Evolutionary conservation across 2,888 invertebrate genomes (phyloP), one percentile per base, ranked within the genome.

Genomic region (Dynastes maya): DNA sequence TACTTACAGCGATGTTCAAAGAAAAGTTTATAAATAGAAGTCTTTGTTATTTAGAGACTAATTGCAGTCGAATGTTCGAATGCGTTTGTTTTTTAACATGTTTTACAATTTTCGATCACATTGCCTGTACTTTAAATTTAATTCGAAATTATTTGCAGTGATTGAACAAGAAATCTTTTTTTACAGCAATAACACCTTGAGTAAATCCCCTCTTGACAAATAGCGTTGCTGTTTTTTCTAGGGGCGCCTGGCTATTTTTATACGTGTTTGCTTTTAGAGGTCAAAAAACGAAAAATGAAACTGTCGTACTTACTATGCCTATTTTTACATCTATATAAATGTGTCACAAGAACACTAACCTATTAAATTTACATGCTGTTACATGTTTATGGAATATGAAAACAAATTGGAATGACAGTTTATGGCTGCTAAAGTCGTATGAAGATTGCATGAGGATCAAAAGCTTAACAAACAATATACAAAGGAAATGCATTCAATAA

Each of bases 11-110:
- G 55, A n/a, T 32, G 55, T 53, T 71, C 55, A 71, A 71, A 71
- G 71, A 58, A 71, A 37, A 51, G 9, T 22, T 51, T 55, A 71
- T 71, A 71, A 71, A 71, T 71, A 71, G 37, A 55, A 9, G 55
- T 55, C 55, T 55, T 71, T 71, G 55, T 71, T 71, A 55, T 58
- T 37, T 22, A 55, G 13, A 37, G 13, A 58, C 37, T 55, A 55
- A 55, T 37, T 71, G 53, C 32, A 55, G 55, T 55, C 22, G 55
- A 16, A 16, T 55, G 55, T 22, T 22, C 8, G 0, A n/a, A 55
- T 55, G 2, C 8, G 45, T 45, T 71, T 71, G 8, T 22, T 53
- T 55, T 55, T 16, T 55, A 22, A 6, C 49, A 11, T 40, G 53
- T 37, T 71, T 71, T 71, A 71, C 58, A 22, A 71, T 58, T 37